Evolutionary conservation across 2,797 vertebrate genomes (phyloP), one percentile per base, ranked within the genome.

Genomic region (Enoplosus armatus): DNA sequence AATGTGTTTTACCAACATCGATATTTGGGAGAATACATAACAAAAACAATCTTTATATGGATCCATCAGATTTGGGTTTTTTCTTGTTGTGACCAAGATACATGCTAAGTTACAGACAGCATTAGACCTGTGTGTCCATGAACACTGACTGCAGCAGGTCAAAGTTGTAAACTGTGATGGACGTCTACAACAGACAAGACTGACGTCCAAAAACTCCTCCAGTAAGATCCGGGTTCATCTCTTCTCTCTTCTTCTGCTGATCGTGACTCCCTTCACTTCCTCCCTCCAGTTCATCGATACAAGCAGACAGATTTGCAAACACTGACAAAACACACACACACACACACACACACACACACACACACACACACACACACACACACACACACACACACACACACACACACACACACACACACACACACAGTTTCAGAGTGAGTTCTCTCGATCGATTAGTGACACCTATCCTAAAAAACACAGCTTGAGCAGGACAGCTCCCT

Each of bases 361-460:
- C 55, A 55, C 22, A 47, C 10, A 54, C 26, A 12, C 15, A 16
- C 61, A 31, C 27, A 31, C 24, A 39, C 26, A 51, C n/a, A n/a
- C n/a, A n/a, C n/a, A n/a, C n/a, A n/a, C n/a, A n/a, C n/a, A n/a
- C n/a, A n/a, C n/a, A n/a, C n/a, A n/a, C n/a, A n/a, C n/a, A n/a
- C n/a, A n/a, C n/a, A n/a, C n/a, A n/a, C n/a, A n/a, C n/a, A n/a
- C n/a, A n/a, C n/a, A n/a, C n/a, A n/a, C n/a, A n/a, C 68, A 59
- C 35, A 54, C 26, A 69, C 39, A 5, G 43, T 62, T 45, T 45
- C 4, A 35, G 24, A 51, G 22, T 6, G 29, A 62, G 58, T 22
- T 26, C 8, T 33, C 43, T 26, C 3, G n/a, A 87, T 87, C 29
- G 65, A 87, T 80, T 27, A 29, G 33, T 22, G 43, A 64, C 78